Percentiles rank a stretch among this genome's conserved stretches.
Conservation (phyloP, 2,113 vertebrate species). For the Nothobranchius furzeri region DNA sequence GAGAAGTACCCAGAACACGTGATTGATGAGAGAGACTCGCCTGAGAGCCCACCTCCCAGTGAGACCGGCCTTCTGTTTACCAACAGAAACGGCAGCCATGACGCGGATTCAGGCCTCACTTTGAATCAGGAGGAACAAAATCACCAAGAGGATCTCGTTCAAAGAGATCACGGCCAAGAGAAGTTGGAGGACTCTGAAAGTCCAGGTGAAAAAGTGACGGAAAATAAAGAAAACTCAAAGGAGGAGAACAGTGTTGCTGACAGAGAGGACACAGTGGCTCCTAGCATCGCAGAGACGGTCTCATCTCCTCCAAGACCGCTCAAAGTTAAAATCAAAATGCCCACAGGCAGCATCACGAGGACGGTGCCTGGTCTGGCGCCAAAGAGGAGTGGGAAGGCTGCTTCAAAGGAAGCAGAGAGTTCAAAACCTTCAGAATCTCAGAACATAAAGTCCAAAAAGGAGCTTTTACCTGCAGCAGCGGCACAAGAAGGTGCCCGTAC, state of each 20-base stretch:
- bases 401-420: conserved; percentile 38
- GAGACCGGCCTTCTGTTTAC: conserved; percentile 62
- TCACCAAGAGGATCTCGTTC: conserved; percentile 48
- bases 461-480: conserved; percentile 73
- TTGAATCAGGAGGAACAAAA: not conserved
- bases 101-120: conserved; percentile 4
- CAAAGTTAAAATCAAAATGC: conserved; percentile 93
- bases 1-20: conserved; percentile 78
- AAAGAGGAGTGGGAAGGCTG: conserved; percentile 62
- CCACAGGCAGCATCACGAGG: conserved; percentile 84
- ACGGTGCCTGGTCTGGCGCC: conserved; percentile 85
- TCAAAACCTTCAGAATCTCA: conserved; percentile 58
- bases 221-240: conserved; percentile 45
- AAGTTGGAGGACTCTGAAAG: conserved; percentile 6
- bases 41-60: conserved; percentile 82
- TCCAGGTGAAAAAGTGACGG: conserved; percentile 12
- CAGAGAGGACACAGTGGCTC: conserved; percentile 3
- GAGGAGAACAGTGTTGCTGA: conserved; percentile 49
- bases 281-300: not conserved
- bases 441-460: conserved; percentile 58
- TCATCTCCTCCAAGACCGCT: conserved; percentile 80
- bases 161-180: conserved; percentile 31
- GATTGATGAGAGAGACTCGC: conserved; percentile 82
- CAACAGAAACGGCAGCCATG: conserved; percentile 63
- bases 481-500: conserved; percentile 84